Base-by-base conservation (phyloP, 1,140 invertebrate genomes). In the Drosophila ironensis region DNA sequence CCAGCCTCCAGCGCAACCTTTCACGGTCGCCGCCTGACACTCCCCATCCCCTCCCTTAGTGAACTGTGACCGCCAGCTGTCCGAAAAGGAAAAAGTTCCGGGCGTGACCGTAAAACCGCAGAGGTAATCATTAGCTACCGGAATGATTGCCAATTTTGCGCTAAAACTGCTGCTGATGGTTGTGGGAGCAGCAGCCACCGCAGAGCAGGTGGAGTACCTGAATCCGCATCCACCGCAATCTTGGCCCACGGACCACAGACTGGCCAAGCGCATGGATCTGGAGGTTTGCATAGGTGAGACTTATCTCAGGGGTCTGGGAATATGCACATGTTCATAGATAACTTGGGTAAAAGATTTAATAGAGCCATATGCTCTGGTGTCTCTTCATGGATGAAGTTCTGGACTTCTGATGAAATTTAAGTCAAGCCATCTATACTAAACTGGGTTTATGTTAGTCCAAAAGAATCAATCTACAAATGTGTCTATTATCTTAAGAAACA, bases 191-290 rank as follows among this genome's bases (percentile, higher is more conserved):
- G 28, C 44, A 40, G 38, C 57, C 44, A 51, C 54, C 56, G 59
- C 47, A 6, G 78, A 50, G 5, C 80, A 86, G 47, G 71, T 77
- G 11, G 80, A 86, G 50, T 57, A 57, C 25, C 64, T 67, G n/a
- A 46, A 35, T 22, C 20, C 38, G n/a, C 30, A 48, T 41, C 22
- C 28, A 11, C 38, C 16, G 12, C 37, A 41, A 24, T 27, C 68
- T n/a, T 9, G 19, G 1, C 17, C 50, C 8, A 56, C 60, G 22
- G 59, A 66, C 17, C 88, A 89, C 63, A 73, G 35, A 2, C 66
- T 90, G 5, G 54, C 51, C 50, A 90, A 90, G 37, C 77, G 89
- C 24, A 89, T 90, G 87, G 89, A 89, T 51, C 64, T 90, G 47
- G 88, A 89, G 16, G 48, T 67, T 1, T 90, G 89, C 60, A 74